Evolutionary conservation across 2,113 vertebrate genomes (phyloP), one percentile per base, ranked within the genome.

Genomic region (Clarias gariepinus): DNA sequence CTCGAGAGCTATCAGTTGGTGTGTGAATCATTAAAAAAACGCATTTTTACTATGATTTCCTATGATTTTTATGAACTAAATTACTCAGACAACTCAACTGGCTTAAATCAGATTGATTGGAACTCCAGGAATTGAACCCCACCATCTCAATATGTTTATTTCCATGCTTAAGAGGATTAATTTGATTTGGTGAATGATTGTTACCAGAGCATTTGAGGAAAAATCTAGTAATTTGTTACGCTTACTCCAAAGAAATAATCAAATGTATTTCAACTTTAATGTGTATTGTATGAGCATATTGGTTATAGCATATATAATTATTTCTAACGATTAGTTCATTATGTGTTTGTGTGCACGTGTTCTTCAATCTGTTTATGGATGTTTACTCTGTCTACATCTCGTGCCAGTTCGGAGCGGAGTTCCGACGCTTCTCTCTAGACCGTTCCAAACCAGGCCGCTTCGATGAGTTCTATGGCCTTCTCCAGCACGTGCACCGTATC

Each of bases 401-500:
- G 84, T 11, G 94, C 90, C 92, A 99, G 98, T 99, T 99, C 90
- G 98, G 98, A 91, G 98, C 98, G 55, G 98, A 99, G 93, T 99
- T 99, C 90, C 97, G 98, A 55, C 96, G 98, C 0, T 99, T 99
- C 94, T 98, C 98, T 28, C 93, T 99, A 95, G 97, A 99, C 91
- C 96, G 97, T 57, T 97, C 97, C 7, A 99, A 99, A 81, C 98
- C 98, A 23, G 98, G 98, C 0, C 97, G 96, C 81, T 99, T 99
- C 74, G 97, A 99, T 87, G 98, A 99, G 92, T 99, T 99, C 92
- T 99, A 99, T 53, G 97, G 98, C 78, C 95, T 99, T 30, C 83
- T 99, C 84, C 98, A 99, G 86, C 98, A 99, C 0, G 97, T 99
- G 25, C 98, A 99, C 90, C 97, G 97, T 90, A 99, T 99, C 81